These are phyloP conservation scores for Drosophila atripex DNA, from an alignment of 2,888 invertebrate genomes.

Conservation along the genomic window DNA sequence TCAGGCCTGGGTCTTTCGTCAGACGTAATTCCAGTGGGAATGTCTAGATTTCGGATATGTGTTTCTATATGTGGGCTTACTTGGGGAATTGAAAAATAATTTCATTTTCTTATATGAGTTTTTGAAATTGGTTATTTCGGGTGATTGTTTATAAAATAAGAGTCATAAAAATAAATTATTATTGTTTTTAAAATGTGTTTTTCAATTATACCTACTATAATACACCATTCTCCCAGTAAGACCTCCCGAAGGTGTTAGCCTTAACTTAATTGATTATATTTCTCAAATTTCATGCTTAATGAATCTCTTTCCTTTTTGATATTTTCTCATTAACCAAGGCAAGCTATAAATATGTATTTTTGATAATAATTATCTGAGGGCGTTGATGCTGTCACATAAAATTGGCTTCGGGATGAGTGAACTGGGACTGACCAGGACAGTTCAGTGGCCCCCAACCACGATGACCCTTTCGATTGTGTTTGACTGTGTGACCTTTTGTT, in stretches of 20 bases:
- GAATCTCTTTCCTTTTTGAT: conserved; percentile 20
- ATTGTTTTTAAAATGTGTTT: no score
- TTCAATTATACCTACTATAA: no score
- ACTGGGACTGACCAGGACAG: conserved; percentile 42
- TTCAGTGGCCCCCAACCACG: conserved; percentile 46
- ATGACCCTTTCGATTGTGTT: conserved; percentile 62
- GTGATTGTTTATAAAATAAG: no score
- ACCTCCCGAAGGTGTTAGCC: conserved; percentile 3
- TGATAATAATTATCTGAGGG: conserved; percentile 41
- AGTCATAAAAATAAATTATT: no score
- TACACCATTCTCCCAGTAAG: no score
- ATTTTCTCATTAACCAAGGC: conserved; percentile 27
- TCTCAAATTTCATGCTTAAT: conserved; percentile 36
- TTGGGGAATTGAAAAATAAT: conserved; percentile 41
- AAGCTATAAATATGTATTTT: conserved; percentile 15
- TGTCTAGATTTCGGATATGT: conserved; percentile 41
- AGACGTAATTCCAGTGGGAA: conserved; percentile 62
- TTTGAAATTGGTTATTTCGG: no score
- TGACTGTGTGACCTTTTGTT: conserved; percentile 45
- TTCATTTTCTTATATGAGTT: conserved; percentile 5
- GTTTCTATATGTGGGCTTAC: conserved; percentile 7
- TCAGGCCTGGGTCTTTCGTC: conserved; percentile 33
- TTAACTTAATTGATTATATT: conserved; percentile 17
- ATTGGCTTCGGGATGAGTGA: conserved; percentile 18
- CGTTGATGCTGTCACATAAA: conserved; percentile 43